Percentiles rank a stretch among this genome's conserved stretches.
phyloP scores from a whole-genome alignment of 2,888 invertebrate genomes.

The Chymomyza fuscimana region DNA sequence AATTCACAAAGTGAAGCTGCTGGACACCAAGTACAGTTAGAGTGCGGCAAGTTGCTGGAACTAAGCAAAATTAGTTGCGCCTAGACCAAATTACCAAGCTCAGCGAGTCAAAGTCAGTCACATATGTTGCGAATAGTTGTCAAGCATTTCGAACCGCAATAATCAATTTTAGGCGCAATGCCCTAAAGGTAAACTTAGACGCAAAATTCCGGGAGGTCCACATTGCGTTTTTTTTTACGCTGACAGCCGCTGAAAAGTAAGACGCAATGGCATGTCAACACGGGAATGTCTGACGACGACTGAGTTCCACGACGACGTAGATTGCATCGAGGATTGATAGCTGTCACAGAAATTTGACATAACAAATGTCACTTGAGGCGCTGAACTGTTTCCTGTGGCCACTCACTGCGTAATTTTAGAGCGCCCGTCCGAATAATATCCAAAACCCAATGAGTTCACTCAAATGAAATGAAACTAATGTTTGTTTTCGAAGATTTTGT shows the following conservation, averaged over 20 bases:
- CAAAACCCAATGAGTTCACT: conserved; percentile 29
- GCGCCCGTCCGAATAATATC: conserved; percentile 14
- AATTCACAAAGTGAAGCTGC: background rate
- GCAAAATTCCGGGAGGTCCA: conserved; percentile 55
- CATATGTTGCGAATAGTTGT: conserved; percentile 10
- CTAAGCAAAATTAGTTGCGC: conserved; percentile 41
- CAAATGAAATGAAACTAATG: conserved; percentile 51
- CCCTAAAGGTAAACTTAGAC: background rate
- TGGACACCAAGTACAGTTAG: conserved; percentile 28
- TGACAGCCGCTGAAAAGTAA: conserved; percentile 33
- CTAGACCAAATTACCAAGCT: conserved; percentile 11
- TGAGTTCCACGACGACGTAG: conserved; percentile 18
- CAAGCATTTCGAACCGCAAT: conserved; percentile 49
- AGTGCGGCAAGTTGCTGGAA: conserved; percentile 25
- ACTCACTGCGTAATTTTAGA: conserved; percentile 10
- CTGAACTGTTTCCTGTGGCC: conserved; percentile 44
- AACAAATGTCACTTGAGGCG: conserved; percentile 65
- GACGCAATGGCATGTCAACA: conserved; percentile 57
- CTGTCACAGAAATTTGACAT: conserved; percentile 69
- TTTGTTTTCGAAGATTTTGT: conserved; percentile 67
- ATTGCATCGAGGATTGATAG: conserved; percentile 58
- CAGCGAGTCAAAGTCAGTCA: background rate
- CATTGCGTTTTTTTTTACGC: conserved; percentile 33
- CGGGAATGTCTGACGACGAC: conserved; percentile 14
- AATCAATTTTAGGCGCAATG: conserved; percentile 61